These are phyloP conservation scores for Dinomys branickii DNA, from an alignment of 2,113 vertebrate genomes.

Conservation along the genomic window DNA sequence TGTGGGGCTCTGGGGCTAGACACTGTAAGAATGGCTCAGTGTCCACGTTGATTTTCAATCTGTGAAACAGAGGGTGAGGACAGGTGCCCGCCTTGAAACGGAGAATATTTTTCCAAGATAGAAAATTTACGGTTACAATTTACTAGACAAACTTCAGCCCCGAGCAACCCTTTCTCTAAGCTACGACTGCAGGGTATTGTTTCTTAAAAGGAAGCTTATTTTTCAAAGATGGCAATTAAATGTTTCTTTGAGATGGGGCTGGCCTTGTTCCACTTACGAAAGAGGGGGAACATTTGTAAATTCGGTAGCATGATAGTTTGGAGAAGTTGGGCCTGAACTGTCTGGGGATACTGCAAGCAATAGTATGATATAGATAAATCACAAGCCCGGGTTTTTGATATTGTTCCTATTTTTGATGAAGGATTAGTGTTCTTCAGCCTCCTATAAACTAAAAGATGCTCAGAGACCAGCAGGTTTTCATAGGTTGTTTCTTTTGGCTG, in stretches of 20 bases:
- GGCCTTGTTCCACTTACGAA: not conserved
- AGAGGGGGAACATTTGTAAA: not conserved
- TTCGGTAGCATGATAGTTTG: not conserved
- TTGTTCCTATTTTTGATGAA: not conserved
- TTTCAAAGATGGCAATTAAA: not conserved
- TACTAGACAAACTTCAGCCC: not conserved
- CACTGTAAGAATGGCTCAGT: not conserved
- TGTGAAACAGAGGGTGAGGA: not conserved
- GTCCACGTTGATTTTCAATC: constrained; percentile 27
- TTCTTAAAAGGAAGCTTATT: not conserved
- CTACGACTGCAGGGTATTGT: not conserved
- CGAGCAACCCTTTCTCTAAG: not conserved
- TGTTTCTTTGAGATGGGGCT: not conserved
- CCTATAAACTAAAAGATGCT: not conserved
- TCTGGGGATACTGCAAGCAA: not conserved
- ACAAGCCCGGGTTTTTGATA: not conserved
- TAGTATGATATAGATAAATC: not conserved
- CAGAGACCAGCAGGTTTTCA: not conserved
- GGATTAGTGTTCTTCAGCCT: not conserved
- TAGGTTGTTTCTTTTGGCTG: not conserved
- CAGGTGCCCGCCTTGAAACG: not conserved
- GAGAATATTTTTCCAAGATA: not conserved
- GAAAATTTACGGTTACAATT: constrained; percentile 5
- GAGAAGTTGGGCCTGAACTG: not conserved
- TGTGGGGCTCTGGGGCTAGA: not conserved